These are phyloP conservation scores for Xiphophorus couchianus DNA, from an alignment of 2,113 vertebrate genomes.

Conservation along the genomic window DNA sequence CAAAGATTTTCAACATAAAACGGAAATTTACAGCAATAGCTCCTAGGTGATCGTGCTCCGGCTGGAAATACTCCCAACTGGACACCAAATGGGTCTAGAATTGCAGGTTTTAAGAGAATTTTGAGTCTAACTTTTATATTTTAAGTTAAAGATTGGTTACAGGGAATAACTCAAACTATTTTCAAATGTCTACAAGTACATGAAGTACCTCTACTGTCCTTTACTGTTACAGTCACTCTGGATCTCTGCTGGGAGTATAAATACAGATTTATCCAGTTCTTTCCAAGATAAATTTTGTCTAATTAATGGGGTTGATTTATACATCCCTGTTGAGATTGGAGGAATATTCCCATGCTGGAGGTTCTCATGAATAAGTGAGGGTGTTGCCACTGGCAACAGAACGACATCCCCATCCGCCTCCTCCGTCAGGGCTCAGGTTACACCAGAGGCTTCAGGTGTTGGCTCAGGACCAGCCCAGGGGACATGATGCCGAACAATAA, in stretches of 20 bases:
- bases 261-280: background rate
- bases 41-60: background rate
- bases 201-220: no score
- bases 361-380: conserved; percentile 23
- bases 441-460: conserved; percentile 26
- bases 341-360: conserved; percentile 8
- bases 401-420: background rate
- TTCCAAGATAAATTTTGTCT: background rate
- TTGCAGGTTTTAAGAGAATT: background rate
- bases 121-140: background rate
- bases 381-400: background rate
- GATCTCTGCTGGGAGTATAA: background rate
- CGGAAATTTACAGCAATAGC: background rate
- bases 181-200: background rate
- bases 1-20: conserved; percentile 8
- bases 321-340: background rate
- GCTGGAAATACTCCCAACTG: background rate
- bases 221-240: no score
- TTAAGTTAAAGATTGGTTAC: background rate
- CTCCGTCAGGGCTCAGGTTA: conserved; percentile 19
- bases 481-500: conserved; percentile 13
- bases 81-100: background rate
- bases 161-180: background rate
- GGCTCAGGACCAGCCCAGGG: background rate
- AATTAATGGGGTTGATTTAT: background rate